Conservation (phyloP, 2,888 invertebrate genomes). For the Julus scandinavius region DNA sequence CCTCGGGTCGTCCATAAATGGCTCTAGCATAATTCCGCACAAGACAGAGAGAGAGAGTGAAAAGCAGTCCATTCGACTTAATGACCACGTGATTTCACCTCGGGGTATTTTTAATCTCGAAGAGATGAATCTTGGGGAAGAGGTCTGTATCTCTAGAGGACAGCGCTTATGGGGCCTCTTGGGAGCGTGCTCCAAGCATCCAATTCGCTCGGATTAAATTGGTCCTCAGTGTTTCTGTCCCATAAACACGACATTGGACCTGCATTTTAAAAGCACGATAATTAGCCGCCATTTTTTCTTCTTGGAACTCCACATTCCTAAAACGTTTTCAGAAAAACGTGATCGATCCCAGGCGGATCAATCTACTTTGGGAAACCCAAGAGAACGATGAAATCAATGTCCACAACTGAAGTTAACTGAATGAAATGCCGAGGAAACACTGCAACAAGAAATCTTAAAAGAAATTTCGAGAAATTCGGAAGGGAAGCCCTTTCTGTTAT, state of each 20-base stretch:
- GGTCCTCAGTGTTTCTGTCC: neutral
- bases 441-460: neutral
- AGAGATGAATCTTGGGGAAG: neutral
- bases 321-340: too few species aligned
- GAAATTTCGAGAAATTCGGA: too few species aligned
- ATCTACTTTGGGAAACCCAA: too few species aligned
- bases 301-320: neutral
- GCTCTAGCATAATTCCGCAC: neutral
- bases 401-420: too few species aligned
- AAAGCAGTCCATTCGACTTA: neutral
- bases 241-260: neutral
- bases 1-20: neutral
- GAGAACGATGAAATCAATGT: too few species aligned
- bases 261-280: neutral
- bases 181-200: neutral
- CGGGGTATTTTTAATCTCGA: slow-evolving; percentile 20
- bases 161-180: neutral
- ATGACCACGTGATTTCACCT: neutral
- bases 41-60: neutral
- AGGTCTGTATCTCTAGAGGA: neutral
- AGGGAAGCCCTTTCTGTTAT: too few species aligned
- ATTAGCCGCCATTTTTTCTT: neutral
- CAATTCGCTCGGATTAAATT: neutral
- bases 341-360: too few species aligned
- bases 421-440: too few species aligned